Evolutionary conservation across 2,113 vertebrate species (phyloP).

Genomic region (Caretta caretta): DNA sequence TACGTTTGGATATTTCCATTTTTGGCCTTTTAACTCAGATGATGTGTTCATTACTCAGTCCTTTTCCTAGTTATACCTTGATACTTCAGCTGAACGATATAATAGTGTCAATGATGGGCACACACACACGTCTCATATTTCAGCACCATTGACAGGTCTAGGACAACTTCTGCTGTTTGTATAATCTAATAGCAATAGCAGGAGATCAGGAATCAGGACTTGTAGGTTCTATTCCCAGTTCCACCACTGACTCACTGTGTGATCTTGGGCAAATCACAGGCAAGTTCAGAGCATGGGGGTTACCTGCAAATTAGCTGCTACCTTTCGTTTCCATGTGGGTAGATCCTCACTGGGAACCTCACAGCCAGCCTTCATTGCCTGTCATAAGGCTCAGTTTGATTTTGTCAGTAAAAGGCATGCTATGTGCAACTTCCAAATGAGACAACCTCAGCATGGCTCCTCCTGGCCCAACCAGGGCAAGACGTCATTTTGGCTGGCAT

Average conservation of each 20-base stretch:
- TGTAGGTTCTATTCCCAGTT: neutral
- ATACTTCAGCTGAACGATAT: neutral
- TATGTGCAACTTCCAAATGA: neutral
- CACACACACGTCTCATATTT: neutral
- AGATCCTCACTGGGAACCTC: neutral
- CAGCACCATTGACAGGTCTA: neutral
- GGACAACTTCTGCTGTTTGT: neutral
- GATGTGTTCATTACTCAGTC: neutral
- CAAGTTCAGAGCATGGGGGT: neutral
- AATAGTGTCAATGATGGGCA: neutral
- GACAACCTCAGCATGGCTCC: neutral
- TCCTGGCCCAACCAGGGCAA: neutral
- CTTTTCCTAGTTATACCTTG: neutral
- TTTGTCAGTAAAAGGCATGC: neutral
- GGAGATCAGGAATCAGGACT: neutral
- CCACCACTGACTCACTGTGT: neutral
- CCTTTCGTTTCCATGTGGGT: neutral
- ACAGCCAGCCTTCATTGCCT: neutral
- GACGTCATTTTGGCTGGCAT: neutral
- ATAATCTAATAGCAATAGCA: neutral
- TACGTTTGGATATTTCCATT: neutral
- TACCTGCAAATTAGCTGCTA: neutral
- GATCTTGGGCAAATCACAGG: neutral
- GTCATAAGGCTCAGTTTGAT: neutral
- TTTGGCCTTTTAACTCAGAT: neutral